Conservation (phyloP, 2,888 invertebrate genomes). For the Thymelicus sylvestris region DNA sequence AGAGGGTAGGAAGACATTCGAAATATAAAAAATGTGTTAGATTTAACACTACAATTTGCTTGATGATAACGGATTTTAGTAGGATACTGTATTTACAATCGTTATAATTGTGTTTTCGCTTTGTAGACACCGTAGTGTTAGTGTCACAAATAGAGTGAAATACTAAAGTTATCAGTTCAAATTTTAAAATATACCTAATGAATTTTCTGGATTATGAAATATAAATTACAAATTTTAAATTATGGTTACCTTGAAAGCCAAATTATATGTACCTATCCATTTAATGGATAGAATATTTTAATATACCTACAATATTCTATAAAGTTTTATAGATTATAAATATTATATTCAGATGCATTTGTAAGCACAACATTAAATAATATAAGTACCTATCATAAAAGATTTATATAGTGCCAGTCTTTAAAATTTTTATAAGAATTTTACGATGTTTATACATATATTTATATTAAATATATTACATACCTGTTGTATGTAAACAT, state of each 20-base stretch:
- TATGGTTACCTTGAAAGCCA: not conserved
- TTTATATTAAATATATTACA: no score
- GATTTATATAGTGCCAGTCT: not conserved
- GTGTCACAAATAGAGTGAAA: not conserved
- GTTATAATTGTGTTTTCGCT: not conserved
- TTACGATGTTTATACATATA: no score
- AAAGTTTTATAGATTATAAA: not conserved
- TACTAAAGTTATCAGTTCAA: not conserved
- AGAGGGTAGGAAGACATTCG: no score
- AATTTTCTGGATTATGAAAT: not conserved
- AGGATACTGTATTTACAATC: not conserved
- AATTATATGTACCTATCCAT: constrained; percentile 4
- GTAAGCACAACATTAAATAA: not conserved
- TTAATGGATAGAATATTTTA: not conserved
- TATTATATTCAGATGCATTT: not conserved
- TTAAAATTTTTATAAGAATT: not conserved
- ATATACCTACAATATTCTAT: not conserved
- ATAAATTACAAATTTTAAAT: not conserved
- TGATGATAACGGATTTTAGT: not conserved
- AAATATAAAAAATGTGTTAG: not conserved
- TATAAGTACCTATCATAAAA: not conserved
- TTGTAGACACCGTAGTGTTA: not conserved
- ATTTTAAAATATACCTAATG: not conserved
- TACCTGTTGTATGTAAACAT: no score
- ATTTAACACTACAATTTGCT: not conserved